These are phyloP conservation scores for rabbit (Oryctolagus cuniculus) DNA, from an alignment of 2,113 vertebrate genomes.

Conservation along the genomic window mOryCun1.1 NC_091443.1:286001-286500, in stretches of 20 bases:
- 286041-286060: not conserved
- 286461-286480: not conserved
- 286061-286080: not conserved
- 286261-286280: too few relatives aligned
- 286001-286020: not conserved
- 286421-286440: not conserved
- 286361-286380: not conserved
- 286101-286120: not conserved
- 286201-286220: too few relatives aligned
- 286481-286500: not conserved
- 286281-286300: not conserved
- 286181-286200: too few relatives aligned
- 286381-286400: not conserved
- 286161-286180: too few relatives aligned
- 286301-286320: not conserved
- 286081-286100: not conserved
- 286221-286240: too few relatives aligned
- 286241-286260: too few relatives aligned
- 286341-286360: not conserved
- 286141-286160: too few relatives aligned
- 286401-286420: not conserved
- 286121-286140: not conserved
- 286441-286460: not conserved
- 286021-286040: slow-evolving; percentile 49
- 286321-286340: not conserved